Base-by-base conservation (phyloP, 2,797 vertebrate genomes). In the Hypotaenidia philippensis region DNA sequence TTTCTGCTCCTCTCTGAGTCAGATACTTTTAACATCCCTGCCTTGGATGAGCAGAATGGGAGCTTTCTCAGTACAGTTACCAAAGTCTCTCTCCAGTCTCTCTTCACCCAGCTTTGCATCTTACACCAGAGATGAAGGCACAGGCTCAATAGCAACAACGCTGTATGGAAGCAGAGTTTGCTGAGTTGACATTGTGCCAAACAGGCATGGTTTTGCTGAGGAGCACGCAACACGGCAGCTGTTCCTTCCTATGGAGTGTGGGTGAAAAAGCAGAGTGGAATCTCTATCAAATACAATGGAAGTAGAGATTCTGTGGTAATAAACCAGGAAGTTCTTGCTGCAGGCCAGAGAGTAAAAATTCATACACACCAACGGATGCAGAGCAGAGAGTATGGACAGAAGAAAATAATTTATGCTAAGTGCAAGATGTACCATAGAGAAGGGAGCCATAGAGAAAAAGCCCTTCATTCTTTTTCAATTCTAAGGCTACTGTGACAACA, bases 271-370 rank as follows among this genome's bases (percentile, higher is more conserved):
- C 25, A 72, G 72, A 77, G 44, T 47, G 41, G 80, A 94, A 94
- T 87, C 34, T 75, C 69, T 74, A 38, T 63, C 44, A 86, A 86
- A 89, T 44, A 86, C 79, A 95, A 93, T 76, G 29, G 74, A 76
- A 86, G 76, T 6, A 32, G 56, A 81, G 32, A 83, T 66, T 93
- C 76, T 72, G 38, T 41, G 50, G 72, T 74, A 93, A 36, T 0
- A 0, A 80, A 50, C 29, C 32, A 80, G 47, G 47, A 83, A 52
- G 18, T 60, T 53, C 70, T 34, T 86, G 74, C 74, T 94, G 55
- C 94, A 87, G 88, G 79, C 80, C 90, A 61, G 52, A 97, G 71
- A 92, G 64, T 87, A 97, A 97, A 96, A 94, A 95, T 88, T 97
- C 90, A 81, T 93, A 85, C 78, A 41, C 91, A 50, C 79, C 91